These are phyloP conservation scores for Motacilla alba DNA, from an alignment of 2,113 vertebrate genomes.

Conservation along the genomic window DNA sequence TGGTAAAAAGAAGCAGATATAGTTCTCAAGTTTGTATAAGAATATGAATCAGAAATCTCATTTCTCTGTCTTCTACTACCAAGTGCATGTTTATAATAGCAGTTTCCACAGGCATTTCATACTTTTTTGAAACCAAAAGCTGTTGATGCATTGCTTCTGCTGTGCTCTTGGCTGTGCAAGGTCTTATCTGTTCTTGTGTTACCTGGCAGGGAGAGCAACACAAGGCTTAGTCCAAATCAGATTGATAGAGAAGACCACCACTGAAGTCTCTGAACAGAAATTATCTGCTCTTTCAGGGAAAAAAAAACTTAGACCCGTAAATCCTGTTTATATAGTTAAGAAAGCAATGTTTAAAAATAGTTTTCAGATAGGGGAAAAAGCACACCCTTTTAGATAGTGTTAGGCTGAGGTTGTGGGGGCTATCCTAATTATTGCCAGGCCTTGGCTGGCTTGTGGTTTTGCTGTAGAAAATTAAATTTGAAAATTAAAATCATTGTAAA, in stretches of 20 bases:
- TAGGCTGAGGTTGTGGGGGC: neutral
- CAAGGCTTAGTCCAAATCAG: neutral
- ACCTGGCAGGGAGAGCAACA: neutral
- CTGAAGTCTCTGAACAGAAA: neutral
- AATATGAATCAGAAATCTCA: neutral
- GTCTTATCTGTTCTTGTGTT: neutral
- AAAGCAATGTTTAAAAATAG: neutral
- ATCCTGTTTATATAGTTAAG: neutral
- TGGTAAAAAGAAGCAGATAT: neutral
- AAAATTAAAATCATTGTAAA: neutral
- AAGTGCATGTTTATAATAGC: neutral
- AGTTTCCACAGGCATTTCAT: neutral
- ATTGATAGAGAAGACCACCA: neutral
- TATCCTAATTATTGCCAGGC: neutral
- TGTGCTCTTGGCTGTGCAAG: neutral
- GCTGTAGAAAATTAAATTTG: neutral
- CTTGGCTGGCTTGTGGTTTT: neutral
- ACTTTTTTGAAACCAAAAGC: neutral
- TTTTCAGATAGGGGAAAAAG: neutral
- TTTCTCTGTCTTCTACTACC: neutral
- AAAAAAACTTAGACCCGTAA: neutral
- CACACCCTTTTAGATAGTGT: neutral
- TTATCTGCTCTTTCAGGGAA: neutral
- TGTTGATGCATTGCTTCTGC: neutral
- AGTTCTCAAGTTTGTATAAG: neutral